Base-by-base conservation (phyloP, 2,797 vertebrate species). In the Pipistrellus pygmaeus region DNA sequence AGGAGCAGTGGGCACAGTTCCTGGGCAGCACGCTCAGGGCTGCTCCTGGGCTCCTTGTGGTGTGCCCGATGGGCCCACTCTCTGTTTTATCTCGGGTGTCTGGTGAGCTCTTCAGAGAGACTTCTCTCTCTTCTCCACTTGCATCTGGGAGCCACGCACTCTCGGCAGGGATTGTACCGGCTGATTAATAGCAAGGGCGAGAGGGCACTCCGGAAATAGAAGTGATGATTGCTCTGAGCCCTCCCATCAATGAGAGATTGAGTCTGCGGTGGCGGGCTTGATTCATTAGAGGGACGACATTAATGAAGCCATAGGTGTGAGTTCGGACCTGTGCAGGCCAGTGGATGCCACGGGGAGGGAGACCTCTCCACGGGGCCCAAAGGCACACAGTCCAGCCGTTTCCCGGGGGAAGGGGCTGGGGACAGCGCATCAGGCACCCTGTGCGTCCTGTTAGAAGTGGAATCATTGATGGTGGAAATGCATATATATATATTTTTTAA, bases 171-270 rank as follows among this genome's bases (percentile, higher is more conserved):
- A 97, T 83, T 76, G 88, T 95, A 77, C 95, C 91, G 81, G 97
- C 93, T 98, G 98, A 98, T 98, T 96, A 98, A 96, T 97, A 97
- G 95, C 97, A 98, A 98, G 97, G 97, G 97, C 97, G 89, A 30
- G 57, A 96, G 96, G 97, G 98, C 96, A 87, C 96, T 97, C 97
- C 97, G 95, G 97, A 97, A 98, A 98, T 98, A 98, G 98, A 97
- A 97, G 85, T 97, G 95, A 97, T 97, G 96, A 97, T 95, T 91
- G 95, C 91, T 55, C 46, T 85, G 86, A 94, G 90, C 80, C 85
- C 78, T 90, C 62, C 93, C 90, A 73, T 95, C 97, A 95, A 73
- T 95, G 96, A 93, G 78, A 88, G 93, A 95, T 92, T 44, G 91
- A 95, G 95, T 93, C 82, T 88, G 72, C 88, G 30, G 89, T 77